These are phyloP conservation scores for Bufo bufo DNA, from an alignment of 2,113 vertebrate genomes.

Conservation along the genomic window DNA sequence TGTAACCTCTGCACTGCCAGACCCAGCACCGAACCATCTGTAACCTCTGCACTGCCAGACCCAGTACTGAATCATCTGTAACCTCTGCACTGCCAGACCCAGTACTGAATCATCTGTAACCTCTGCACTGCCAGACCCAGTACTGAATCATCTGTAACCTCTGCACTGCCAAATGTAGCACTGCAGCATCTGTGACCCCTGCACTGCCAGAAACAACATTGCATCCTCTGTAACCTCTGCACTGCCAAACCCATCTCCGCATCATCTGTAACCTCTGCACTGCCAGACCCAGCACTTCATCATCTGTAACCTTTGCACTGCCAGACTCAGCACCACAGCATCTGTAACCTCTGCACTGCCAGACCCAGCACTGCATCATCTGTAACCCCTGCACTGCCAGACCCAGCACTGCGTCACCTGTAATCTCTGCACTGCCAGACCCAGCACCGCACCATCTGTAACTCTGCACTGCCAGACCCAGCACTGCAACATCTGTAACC, in stretches of 20 bases:
- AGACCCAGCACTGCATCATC: background rate
- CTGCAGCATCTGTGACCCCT: background rate
- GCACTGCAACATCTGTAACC: constrained; percentile 19
- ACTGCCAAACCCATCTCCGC: background rate
- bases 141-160: background rate
- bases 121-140: background rate
- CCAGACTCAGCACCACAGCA: background rate
- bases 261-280: background rate
- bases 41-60: background rate
- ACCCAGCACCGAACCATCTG: background rate
- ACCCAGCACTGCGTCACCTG: background rate
- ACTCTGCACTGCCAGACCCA: background rate
- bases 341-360: constrained; percentile 26
- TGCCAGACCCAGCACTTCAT: background rate
- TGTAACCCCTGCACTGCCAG: constrained; percentile 18
- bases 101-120: background rate
- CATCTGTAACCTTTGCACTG: constrained; percentile 22
- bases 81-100: background rate
- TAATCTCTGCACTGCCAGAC: constrained; percentile 25
- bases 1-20: too few species aligned
- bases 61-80: background rate
- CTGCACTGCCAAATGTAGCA: background rate
- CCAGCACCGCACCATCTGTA: background rate
- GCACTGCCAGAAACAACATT: background rate
- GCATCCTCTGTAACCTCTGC: background rate